Evolutionary conservation across 2,888 invertebrate species (phyloP), one percentile per base, ranked within the genome.

Genomic region (Aphelenchoides bicaudatus): DNA sequence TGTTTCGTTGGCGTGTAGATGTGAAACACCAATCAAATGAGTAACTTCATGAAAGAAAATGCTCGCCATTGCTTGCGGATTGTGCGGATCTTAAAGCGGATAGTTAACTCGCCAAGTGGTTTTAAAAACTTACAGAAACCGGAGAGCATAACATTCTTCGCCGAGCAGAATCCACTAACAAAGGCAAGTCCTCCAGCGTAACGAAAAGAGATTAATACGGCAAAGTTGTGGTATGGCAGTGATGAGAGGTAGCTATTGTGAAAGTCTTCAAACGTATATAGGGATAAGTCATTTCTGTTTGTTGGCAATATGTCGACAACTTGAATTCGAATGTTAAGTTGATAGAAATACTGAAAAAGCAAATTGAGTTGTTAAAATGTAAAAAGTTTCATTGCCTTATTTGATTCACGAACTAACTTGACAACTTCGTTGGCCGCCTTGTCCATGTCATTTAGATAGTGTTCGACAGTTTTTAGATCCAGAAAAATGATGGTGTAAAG

Each of bases 41-140:
- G 58, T 49, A n/a, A 70, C 64, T 57, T 76, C 76, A 55, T 76
- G 76, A 62, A 76, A 76, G 62, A 74, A 75, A 6, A 76, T 77
- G 27, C 69, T 63, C n/a, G 74, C 77, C 75, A 76, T 75, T 30
- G 69, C 77, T 39, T 69, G 59, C n/a, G 76, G 76, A 48, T 77
- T 71, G 38, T 72, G 71, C 8, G 76, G 76, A 47, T 75, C 74
- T 76, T 60, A 39, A 68, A 70, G 38, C 38, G 13, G 28, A 49
- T 13, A 38, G 13, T 43, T n/a, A 43, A 3, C 13, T 43, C 27
- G 27, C 4, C 23, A 27, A n/a, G 27, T 25, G 16, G n/a, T 8
- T 34, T 10, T 34, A 34, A 8, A 34, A n/a, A n/a, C 34, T 34
- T 8, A 34, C 8, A 48, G 37, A 62, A 60, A 21, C 63, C 63